Conservation (phyloP, 2,113 vertebrate genomes). For the Cavia porcellus region DNA sequence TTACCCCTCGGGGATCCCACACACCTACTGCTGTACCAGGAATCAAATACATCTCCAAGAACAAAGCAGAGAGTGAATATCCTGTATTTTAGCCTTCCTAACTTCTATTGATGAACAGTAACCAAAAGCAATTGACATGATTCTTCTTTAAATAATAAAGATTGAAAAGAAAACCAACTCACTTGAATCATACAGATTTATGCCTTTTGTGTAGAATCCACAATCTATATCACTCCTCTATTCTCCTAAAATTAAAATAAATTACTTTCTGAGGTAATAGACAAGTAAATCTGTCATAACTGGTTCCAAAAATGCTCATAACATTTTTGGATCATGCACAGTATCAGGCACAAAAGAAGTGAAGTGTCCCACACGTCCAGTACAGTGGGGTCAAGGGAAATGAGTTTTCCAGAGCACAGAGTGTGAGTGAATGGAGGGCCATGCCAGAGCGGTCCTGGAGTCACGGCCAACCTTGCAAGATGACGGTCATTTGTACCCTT, state of each 20-base stretch:
- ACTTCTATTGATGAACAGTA: not conserved
- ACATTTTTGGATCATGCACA: not conserved
- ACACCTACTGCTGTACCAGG: not conserved
- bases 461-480: not conserved
- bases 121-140: not conserved
- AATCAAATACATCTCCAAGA: not conserved
- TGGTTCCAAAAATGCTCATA: not conserved
- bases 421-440: not conserved
- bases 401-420: not conserved
- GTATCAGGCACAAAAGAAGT: not conserved
- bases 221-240: not conserved
- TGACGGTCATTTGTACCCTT: not conserved
- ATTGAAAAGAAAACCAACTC: not conserved
- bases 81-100: not conserved
- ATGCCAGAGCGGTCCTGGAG: not conserved
- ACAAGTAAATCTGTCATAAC: not conserved
- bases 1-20: not conserved
- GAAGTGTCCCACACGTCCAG: not conserved
- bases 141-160: conserved; percentile 48
- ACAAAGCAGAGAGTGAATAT: not conserved
- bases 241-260: not conserved
- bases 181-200: not conserved
- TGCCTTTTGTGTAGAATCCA: not conserved
- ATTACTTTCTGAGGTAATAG: not conserved
- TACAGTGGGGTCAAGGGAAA: not conserved